Conservation (phyloP, 2,113 vertebrate genomes). For the Platycercus adscitus region DNA sequence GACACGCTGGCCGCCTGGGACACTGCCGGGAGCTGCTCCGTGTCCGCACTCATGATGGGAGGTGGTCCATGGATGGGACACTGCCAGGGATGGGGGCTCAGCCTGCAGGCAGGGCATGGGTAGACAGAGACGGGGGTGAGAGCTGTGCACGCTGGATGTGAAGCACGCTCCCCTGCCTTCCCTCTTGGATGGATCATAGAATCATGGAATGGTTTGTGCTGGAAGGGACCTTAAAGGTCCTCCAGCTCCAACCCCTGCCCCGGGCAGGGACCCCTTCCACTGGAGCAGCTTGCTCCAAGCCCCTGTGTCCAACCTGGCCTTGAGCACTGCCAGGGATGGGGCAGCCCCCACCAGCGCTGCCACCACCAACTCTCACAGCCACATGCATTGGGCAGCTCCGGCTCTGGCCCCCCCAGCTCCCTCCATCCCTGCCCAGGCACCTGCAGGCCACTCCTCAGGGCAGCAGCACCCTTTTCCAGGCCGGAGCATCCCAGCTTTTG, state of each 20-base stretch:
- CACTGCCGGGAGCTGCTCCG: not conserved
- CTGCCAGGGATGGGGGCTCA: accelerated
- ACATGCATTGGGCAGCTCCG: not conserved
- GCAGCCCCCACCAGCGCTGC: not conserved
- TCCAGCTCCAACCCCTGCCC: not conserved
- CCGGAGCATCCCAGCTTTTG: not conserved
- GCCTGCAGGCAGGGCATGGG: not conserved
- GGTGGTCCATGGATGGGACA: not conserved
- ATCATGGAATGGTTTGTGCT: not conserved
- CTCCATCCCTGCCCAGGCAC: not conserved
- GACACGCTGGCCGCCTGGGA: not conserved
- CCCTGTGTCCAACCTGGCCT: not conserved
- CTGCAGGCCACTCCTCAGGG: not conserved
- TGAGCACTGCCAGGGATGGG: not conserved
- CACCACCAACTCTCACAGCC: not conserved
- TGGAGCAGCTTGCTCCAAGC: not conserved
- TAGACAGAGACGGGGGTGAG: not conserved
- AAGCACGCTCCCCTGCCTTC: not conserved
- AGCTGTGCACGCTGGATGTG: accelerated
- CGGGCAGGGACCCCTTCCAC: not conserved
- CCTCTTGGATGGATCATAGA: not conserved
- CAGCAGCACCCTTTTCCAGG: not conserved
- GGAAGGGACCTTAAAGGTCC: not conserved
- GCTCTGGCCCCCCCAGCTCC: accelerated
- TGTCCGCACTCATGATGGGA: slow-evolving; percentile 39